Conservation (phyloP, 2,113 vertebrate species). For the Miniopterus natalensis region DNA sequence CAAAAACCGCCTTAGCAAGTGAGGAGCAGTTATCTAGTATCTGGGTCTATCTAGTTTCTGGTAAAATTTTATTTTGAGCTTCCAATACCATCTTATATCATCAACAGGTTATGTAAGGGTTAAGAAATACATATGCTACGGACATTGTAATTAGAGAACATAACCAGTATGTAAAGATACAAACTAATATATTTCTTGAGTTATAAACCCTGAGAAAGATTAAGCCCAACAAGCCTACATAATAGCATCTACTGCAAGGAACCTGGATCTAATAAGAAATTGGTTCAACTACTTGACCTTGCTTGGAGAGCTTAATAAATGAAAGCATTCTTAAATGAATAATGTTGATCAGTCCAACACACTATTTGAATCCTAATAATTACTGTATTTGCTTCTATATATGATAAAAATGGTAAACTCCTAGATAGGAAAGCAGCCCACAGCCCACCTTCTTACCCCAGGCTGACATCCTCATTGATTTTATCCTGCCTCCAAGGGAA, state of each 20-base stretch:
- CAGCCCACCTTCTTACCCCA: not conserved
- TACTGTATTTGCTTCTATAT: slow-evolving; percentile 15
- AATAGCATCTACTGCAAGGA: not conserved
- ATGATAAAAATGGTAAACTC: not conserved
- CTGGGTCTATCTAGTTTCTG: not conserved
- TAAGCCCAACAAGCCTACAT: not conserved
- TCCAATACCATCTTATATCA: not conserved
- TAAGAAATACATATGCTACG: not conserved
- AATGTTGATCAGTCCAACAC: not conserved
- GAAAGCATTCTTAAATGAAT: slow-evolving; percentile 17
- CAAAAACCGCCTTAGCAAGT: not conserved
- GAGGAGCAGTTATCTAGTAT: not conserved
- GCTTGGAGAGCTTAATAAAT: not conserved
- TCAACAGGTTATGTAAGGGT: not conserved
- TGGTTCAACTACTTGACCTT: not conserved
- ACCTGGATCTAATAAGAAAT: not conserved
- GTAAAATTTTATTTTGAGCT: not conserved
- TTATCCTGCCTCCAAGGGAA: not conserved
- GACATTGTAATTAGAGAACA: not conserved
- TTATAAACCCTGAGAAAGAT: not conserved
- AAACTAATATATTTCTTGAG: not conserved
- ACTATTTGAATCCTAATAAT: not conserved
- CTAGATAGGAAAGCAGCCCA: not conserved
- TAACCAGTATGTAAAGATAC: not conserved
- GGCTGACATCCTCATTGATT: not conserved